Conservation (phyloP, 2,888 invertebrate species). For the Eurytoma californica region DNA sequence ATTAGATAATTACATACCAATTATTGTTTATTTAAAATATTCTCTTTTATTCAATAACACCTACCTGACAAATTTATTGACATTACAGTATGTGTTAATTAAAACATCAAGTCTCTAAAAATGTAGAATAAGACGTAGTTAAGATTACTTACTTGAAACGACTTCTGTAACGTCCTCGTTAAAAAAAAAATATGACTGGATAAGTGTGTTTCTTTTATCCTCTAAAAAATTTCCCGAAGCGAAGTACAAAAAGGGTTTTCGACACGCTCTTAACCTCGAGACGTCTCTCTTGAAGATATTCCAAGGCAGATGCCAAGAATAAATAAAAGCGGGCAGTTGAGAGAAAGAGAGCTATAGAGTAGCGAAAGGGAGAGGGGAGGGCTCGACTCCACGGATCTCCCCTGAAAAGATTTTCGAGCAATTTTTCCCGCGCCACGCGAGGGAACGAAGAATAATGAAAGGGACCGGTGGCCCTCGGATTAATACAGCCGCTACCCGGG, state of each 20-base stretch:
- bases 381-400: not conserved
- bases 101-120: too few relatives aligned
- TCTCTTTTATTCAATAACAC: too few relatives aligned
- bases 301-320: conserved; percentile 33
- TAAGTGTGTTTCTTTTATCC: too few relatives aligned
- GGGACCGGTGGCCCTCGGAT: not conserved
- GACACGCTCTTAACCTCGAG: conserved; percentile 30
- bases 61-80: too few relatives aligned
- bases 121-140: too few relatives aligned
- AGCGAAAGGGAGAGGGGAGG: not conserved
- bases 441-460: not conserved
- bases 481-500: not conserved
- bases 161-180: too few relatives aligned
- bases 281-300: conserved; percentile 26
- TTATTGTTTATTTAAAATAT: too few relatives aligned
- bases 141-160: too few relatives aligned
- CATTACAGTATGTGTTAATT: too few relatives aligned
- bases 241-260: conserved; percentile 29
- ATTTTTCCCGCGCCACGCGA: conserved; percentile 20
- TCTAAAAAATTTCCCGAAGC: not conserved
- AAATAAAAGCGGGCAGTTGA: conserved; percentile 10
- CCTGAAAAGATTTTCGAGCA: conserved; percentile 5
- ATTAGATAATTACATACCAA: too few relatives aligned
- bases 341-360: not conserved
- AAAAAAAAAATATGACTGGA: too few relatives aligned